These are phyloP conservation scores for Paraplagusia blochii DNA, from an alignment of 2,113 vertebrate species.

Conservation along the genomic window DNA sequence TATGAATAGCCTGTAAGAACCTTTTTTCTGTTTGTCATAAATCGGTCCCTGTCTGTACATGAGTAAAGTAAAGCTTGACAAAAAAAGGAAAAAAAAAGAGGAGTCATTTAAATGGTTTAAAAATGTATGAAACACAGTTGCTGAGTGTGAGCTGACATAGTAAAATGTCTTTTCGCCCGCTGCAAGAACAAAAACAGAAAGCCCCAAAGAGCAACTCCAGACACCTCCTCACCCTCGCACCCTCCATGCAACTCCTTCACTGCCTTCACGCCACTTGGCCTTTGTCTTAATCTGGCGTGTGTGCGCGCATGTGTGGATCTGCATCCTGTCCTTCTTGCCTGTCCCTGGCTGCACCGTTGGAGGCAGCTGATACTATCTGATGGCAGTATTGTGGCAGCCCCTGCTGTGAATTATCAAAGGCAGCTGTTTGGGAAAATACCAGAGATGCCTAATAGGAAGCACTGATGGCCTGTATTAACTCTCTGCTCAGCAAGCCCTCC, in stretches of 20 bases:
- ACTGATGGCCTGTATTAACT: conserved; percentile 62
- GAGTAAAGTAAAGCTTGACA: too few species aligned
- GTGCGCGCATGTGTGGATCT: conserved; percentile 41
- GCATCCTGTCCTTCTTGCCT: conserved; percentile 65
- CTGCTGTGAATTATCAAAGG: conserved; percentile 75
- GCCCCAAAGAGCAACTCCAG: conserved; percentile 59
- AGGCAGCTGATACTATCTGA: conserved; percentile 76
- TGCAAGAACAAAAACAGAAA: conserved; percentile 58
- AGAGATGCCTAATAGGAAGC: conserved; percentile 70
- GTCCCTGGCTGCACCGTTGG: conserved; percentile 63
- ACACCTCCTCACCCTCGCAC: conserved; percentile 17
- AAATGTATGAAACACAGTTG: conserved; percentile 66
- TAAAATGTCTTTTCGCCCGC: conserved; percentile 60
- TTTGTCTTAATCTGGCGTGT: conserved; percentile 60
- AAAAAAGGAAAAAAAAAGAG: too few species aligned
- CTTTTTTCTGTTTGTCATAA: too few species aligned
- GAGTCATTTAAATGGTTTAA: conserved; percentile 59
- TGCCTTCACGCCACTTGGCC: conserved; percentile 55
- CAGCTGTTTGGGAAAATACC: conserved; percentile 78
- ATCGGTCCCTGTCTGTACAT: too few species aligned
- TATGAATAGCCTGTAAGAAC: too few species aligned
- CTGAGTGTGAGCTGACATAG: conserved; percentile 64
- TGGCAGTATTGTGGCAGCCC: conserved; percentile 65
- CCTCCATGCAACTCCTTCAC: conserved; percentile 37
- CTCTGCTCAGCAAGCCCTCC: conserved; percentile 47